These are phyloP conservation scores for Flexamia atlantica DNA, from an alignment of 2,888 invertebrate genomes.

Conservation along the genomic window DNA sequence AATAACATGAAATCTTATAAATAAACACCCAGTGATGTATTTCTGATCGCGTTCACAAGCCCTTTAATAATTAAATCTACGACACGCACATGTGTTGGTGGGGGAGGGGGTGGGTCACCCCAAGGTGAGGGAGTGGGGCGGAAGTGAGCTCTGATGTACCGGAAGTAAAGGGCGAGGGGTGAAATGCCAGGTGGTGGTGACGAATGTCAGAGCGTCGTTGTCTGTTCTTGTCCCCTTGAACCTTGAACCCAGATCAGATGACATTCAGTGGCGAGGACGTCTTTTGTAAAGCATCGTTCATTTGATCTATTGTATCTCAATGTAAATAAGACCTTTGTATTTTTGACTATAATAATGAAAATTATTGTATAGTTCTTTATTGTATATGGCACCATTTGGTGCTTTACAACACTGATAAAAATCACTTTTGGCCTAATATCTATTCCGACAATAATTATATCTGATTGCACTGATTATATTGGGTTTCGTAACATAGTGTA, in stretches of 20 bases:
- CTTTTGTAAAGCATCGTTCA: not conserved
- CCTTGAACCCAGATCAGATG: not conserved
- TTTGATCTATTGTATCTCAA: not conserved
- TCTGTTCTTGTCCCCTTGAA: not conserved
- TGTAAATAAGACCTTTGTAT: not conserved
- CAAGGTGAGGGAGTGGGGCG: constrained; percentile 11
- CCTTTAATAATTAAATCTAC: not conserved
- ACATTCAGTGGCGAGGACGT: not conserved
- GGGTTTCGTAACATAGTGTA: no score
- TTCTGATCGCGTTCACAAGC: no score
- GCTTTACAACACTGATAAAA: no score
- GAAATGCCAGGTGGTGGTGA: constrained; percentile 20
- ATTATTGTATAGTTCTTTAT: no score
- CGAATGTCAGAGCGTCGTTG: not conserved
- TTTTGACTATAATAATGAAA: no score
- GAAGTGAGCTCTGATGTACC: constrained; percentile 14
- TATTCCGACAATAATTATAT: no score
- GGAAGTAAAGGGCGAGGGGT: not conserved
- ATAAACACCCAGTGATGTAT: no score
- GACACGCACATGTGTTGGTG: not conserved
- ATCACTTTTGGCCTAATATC: no score
- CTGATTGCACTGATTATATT: no score
- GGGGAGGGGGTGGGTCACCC: not conserved
- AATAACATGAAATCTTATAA: no score
- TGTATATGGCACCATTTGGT: no score